Percentiles rank a stretch among this genome's conserved stretches.
Conservation (phyloP, 2,797 vertebrate species). For the Anas capensis region DNA sequence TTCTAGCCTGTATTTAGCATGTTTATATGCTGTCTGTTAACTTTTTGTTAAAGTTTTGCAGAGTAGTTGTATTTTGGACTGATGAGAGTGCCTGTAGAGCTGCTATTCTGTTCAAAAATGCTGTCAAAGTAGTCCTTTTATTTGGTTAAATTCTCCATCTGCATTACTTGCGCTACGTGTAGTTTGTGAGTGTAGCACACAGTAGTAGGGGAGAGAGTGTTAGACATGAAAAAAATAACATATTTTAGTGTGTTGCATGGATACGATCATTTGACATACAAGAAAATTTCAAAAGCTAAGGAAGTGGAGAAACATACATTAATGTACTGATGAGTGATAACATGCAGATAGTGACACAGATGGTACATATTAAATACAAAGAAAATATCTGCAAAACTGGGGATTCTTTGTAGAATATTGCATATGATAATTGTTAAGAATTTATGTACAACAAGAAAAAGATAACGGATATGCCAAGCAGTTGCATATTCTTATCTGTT, state of each 20-base stretch:
- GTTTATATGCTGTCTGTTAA: not conserved
- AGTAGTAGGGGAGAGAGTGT: not conserved
- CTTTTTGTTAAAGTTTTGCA: constrained; percentile 22
- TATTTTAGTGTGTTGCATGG: not conserved
- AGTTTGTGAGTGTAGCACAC: not conserved
- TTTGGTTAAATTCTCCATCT: not conserved
- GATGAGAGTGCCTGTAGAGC: not conserved
- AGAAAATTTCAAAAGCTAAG: not conserved
- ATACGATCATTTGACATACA: not conserved
- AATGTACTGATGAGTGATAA: not conserved
- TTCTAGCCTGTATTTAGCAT: not conserved
- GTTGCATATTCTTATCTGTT: not conserved
- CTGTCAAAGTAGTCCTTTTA: constrained; percentile 10
- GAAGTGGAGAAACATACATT: not conserved
- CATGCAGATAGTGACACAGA: not conserved
- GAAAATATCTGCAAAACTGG: not conserved
- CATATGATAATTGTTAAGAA: not conserved
- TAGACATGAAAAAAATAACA: not conserved
- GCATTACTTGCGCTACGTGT: not conserved
- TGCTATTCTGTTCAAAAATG: constrained; percentile 4
- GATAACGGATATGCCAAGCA: not conserved
- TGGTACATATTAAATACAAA: not conserved
- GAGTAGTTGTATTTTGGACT: constrained; percentile 17
- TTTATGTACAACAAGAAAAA: not conserved
- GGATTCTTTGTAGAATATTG: not conserved